Percentiles rank a stretch among this genome's conserved stretches.
phyloP scores from a whole-genome alignment of 2,113 vertebrate species.

The Hassar affinis region DNA sequence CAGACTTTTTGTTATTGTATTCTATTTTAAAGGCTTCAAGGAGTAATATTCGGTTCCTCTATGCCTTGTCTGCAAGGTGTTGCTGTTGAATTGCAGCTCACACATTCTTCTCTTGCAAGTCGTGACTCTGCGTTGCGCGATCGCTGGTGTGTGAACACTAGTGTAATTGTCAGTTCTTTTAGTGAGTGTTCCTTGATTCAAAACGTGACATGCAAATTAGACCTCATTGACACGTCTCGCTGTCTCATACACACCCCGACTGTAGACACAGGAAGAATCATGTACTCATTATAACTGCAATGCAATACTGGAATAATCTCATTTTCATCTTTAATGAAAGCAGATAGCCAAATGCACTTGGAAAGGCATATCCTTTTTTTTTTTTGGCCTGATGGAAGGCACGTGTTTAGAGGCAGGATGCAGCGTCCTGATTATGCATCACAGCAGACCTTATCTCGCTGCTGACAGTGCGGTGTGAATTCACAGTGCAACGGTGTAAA shows the following conservation, averaged over 20 bases:
- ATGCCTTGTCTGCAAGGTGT: not conserved
- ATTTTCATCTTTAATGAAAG: slow-evolving; percentile 16
- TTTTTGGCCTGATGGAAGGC: not conserved
- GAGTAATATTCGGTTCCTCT: not conserved
- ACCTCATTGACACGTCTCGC: not conserved
- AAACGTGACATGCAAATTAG: slow-evolving; percentile 21
- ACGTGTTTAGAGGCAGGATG: not conserved
- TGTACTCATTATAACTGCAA: slow-evolving; percentile 16
- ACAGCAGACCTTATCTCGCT: not conserved
- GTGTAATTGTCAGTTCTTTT: slow-evolving; percentile 32
- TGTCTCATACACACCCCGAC: not conserved
- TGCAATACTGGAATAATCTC: slow-evolving; percentile 9
- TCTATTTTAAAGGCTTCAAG: not conserved
- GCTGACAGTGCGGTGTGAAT: not conserved
- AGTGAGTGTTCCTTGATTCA: not conserved
- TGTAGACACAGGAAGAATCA: not conserved
- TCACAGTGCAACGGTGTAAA: not conserved
- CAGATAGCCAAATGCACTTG: not conserved
- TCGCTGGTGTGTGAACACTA: slow-evolving; percentile 25
- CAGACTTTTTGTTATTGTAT: not conserved
- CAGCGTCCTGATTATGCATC: not conserved
- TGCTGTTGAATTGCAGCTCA: slow-evolving; percentile 15
- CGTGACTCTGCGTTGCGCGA: not conserved
- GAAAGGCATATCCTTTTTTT: not conserved
- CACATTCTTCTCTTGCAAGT: slow-evolving; percentile 10